These are phyloP conservation scores for Antheraea yamamai DNA, from an alignment of 2,888 invertebrate species.

Conservation along the genomic window DNA sequence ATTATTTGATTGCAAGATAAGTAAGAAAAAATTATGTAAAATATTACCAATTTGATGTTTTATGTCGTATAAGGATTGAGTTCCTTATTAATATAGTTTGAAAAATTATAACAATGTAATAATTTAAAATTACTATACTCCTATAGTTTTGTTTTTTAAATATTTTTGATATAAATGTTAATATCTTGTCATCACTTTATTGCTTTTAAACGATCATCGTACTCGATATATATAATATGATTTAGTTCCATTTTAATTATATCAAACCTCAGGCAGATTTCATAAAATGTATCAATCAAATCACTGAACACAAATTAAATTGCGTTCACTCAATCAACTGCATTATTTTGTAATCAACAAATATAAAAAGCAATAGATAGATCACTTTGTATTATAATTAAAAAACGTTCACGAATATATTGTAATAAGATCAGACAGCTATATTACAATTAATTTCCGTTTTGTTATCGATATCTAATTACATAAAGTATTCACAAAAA, in stretches of 20 bases:
- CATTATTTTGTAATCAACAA: conserved; percentile 10
- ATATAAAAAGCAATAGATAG: conserved; percentile 8
- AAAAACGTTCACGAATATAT: conserved; percentile 5
- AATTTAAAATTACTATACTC: neutral
- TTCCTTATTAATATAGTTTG: neutral
- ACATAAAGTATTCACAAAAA: conserved; percentile 68
- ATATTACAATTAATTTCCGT: conserved; percentile 50
- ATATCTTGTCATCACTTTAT: neutral
- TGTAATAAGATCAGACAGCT: conserved; percentile 15
- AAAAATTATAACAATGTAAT: neutral
- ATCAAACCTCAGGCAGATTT: neutral
- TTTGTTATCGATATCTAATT: conserved; percentile 58
- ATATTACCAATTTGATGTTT: too few relatives aligned
- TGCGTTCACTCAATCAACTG: neutral
- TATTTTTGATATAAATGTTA: neutral
- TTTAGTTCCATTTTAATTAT: neutral
- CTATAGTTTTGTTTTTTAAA: neutral
- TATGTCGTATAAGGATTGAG: too few relatives aligned
- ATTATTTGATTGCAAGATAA: too few relatives aligned
- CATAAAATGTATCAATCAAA: neutral
- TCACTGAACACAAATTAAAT: neutral
- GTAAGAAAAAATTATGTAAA: too few relatives aligned
- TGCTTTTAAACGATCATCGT: neutral
- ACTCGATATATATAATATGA: neutral
- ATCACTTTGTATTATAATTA: neutral